Percentiles rank a stretch among this genome's conserved stretches.
Evolutionary conservation across 2,888 invertebrate genomes (phyloP).

Genomic region (Taphrorychus bicolor): DNA sequence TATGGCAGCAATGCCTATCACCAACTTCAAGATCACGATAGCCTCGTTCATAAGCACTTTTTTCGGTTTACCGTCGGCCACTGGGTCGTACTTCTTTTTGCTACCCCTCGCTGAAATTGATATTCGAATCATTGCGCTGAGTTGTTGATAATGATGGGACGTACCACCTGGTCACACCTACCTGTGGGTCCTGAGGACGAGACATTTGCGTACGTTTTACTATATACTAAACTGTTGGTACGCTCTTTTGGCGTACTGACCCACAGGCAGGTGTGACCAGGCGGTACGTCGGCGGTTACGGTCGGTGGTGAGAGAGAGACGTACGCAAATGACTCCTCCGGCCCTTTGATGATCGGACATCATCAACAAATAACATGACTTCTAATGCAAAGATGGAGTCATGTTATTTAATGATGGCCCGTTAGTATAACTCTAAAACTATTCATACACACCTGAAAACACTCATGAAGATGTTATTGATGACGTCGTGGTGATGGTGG

Average conservation of each 20-base stretch:
- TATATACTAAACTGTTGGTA: conserved; percentile 1
- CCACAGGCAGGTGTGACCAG: conserved; percentile 38
- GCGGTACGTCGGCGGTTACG: conserved; percentile 28
- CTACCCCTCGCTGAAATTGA: conserved; percentile 20
- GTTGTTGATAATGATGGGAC: conserved; percentile 13
- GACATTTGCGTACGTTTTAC: conserved; percentile 39
- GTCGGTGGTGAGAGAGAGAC: background rate
- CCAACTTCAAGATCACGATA: conserved; percentile 29
- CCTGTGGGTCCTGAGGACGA: conserved; percentile 33
- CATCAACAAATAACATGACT: no score
- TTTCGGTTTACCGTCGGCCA: conserved; percentile 37
- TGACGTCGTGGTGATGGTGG: background rate
- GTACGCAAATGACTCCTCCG: conserved; percentile 36
- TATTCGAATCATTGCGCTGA: background rate
- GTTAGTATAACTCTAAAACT: background rate
- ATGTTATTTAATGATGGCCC: no score
- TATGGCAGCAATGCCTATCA: conserved; percentile 7
- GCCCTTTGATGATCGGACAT: background rate
- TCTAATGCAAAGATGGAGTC: no score
- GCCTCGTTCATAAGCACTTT: conserved; percentile 31
- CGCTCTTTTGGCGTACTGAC: conserved; percentile 24
- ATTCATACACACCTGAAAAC: background rate
- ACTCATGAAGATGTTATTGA: no score
- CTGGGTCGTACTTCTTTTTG: conserved; percentile 21
- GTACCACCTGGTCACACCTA: conserved; percentile 37